Evolutionary conservation across 2,888 invertebrate genomes (phyloP).

Genomic region (Leptothorax acervorum): DNA sequence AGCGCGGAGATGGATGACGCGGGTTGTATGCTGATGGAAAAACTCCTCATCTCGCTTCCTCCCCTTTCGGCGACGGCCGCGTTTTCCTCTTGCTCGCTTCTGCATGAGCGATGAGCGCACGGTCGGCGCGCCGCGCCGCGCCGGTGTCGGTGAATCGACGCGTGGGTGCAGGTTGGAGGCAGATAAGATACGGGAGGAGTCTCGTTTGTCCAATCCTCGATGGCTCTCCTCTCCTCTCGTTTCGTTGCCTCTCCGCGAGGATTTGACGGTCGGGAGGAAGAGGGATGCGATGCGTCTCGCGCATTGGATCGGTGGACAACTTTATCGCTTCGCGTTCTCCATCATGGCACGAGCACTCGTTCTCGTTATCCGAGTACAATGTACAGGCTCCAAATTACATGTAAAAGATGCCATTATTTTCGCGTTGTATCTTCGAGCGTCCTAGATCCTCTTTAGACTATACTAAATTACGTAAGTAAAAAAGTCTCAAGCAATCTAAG

Average conservation of each 20-base stretch:
- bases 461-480: background rate
- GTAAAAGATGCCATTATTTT: slow-evolving; percentile 2
- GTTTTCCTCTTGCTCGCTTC: slow-evolving; percentile 47
- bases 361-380: background rate
- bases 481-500: background rate
- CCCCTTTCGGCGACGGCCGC: slow-evolving; percentile 34
- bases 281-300: background rate
- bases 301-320: slow-evolving; percentile 9
- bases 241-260: slow-evolving; percentile 30
- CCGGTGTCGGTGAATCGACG: slow-evolving; percentile 71
- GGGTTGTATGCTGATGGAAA: slow-evolving; percentile 61
- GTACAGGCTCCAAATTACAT: too few relatives aligned
- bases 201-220: slow-evolving; percentile 84
- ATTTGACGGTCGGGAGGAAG: background rate
- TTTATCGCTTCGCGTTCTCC: background rate
- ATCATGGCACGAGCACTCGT: background rate
- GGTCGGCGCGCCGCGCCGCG: background rate
- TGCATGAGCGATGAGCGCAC: too few relatives aligned
- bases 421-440: background rate
- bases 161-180: slow-evolving; percentile 84
- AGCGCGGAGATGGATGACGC: slow-evolving; percentile 49
- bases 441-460: background rate
- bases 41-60: slow-evolving; percentile 49
- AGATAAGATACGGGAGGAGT: slow-evolving; percentile 83
- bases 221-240: slow-evolving; percentile 68